Conservation (phyloP, 2,888 invertebrate genomes). For the Mesorhabditis belari region DNA sequence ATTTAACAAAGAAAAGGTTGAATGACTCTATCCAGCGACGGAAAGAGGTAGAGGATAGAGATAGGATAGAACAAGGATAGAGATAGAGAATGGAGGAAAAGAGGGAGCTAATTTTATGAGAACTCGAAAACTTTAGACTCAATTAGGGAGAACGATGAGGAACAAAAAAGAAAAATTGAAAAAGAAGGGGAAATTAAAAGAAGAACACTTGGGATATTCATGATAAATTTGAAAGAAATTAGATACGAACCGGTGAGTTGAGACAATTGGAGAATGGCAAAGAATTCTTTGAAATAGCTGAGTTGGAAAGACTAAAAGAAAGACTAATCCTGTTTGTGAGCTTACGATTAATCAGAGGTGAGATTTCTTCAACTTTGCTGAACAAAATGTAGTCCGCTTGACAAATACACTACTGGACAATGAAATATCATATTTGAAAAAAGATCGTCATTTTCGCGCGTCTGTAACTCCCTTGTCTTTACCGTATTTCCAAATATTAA, state of each 20-base stretch:
- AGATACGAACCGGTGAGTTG: not conserved
- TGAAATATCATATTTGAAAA: too few species aligned
- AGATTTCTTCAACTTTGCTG: not conserved
- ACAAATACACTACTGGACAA: too few species aligned
- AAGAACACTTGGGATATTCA: not conserved
- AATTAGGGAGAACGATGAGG: not conserved
- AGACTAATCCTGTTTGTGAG: not conserved
- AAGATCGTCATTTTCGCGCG: too few species aligned
- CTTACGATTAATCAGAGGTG: not conserved
- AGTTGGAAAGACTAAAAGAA: not conserved
- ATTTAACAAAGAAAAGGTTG: too few species aligned
- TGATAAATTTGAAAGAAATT: not conserved
- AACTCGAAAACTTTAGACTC: too few species aligned
- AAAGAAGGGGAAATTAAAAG: conserved; percentile 2
- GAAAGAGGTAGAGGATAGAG: conserved; percentile 8
- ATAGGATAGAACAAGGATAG: conserved; percentile 3
- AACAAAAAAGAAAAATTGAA: conserved; percentile 1
- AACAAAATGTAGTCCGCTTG: too few species aligned
- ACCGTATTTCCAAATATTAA: too few species aligned
- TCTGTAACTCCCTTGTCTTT: too few species aligned
- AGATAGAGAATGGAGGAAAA: conserved; percentile 1
- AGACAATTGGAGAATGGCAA: not conserved
- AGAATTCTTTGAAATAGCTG: not conserved
- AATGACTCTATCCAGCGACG: too few species aligned
- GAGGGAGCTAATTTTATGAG: too few species aligned